Evolutionary conservation across 2,113 vertebrate species (phyloP).

Genomic region (Scomber japonicus): DNA sequence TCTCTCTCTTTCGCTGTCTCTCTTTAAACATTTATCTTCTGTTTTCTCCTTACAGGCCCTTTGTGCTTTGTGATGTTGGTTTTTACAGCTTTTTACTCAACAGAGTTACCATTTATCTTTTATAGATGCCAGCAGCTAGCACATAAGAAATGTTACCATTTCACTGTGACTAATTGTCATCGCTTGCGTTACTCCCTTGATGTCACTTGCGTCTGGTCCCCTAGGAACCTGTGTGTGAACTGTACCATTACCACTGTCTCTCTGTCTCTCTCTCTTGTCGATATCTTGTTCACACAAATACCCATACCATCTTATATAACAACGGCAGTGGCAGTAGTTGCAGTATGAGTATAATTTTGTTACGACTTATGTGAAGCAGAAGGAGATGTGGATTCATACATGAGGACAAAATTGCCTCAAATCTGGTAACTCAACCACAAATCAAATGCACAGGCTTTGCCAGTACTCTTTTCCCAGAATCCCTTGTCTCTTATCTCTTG

Average conservation of each 20-base stretch:
- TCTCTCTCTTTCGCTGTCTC: conserved; percentile 70
- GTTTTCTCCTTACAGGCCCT: conserved; percentile 83
- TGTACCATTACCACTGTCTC: conserved; percentile 53
- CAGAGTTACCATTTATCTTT: conserved; percentile 84
- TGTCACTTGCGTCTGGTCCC: conserved; percentile 70
- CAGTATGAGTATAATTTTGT: not conserved
- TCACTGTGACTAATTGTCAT: conserved; percentile 81
- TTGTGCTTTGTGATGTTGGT: conserved; percentile 85
- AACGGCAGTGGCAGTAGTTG: conserved; percentile 19
- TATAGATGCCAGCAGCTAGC: conserved; percentile 78
- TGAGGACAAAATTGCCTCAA: conserved; percentile 51
- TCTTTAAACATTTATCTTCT: conserved; percentile 94
- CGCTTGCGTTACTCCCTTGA: conserved; percentile 67
- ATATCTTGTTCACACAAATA: conserved; percentile 38
- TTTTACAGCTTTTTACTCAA: conserved; percentile 83
- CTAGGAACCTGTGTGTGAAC: conserved; percentile 57
- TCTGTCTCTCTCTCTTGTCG: conserved; percentile 11
- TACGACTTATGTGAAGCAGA: conserved; percentile 2
- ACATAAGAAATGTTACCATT: conserved; percentile 70
- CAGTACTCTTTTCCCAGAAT: conserved; percentile 74
- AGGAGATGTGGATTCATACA: conserved; percentile 4
- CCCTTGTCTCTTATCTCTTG: conserved; percentile 54
- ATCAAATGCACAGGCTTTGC: conserved; percentile 46
- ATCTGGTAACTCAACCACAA: conserved; percentile 57
- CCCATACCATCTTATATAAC: conserved; percentile 27